These are phyloP conservation scores for Ophion slaviceki DNA, from an alignment of 2,888 invertebrate species.

Conservation along the genomic window DNA sequence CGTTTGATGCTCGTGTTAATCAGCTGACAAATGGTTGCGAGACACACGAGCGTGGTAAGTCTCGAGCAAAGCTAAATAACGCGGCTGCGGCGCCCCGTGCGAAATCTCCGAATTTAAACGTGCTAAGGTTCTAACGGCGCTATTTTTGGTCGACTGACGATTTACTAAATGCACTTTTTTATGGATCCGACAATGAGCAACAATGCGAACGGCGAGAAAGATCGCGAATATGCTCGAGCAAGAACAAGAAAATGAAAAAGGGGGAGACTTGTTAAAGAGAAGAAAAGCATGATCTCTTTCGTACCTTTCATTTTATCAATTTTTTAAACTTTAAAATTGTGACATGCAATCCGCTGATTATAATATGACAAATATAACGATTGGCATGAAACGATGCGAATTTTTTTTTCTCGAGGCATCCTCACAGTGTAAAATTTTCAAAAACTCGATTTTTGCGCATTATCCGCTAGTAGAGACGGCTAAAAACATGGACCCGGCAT, in stretches of 20 bases:
- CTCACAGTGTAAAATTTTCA: too few relatives aligned
- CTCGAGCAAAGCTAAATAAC: neutral
- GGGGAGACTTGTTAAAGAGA: neutral
- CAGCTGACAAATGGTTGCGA: conserved; percentile 41
- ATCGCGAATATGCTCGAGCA: neutral
- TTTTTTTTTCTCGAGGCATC: too few relatives aligned
- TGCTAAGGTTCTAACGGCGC: neutral
- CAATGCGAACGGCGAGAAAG: neutral
- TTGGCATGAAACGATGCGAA: too few relatives aligned
- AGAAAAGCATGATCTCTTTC: neutral
- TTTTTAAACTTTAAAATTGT: too few relatives aligned
- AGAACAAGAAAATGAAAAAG: neutral
- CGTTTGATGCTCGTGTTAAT: conserved; percentile 23
- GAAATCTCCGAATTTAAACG: too few relatives aligned
- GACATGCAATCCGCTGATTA: too few relatives aligned
- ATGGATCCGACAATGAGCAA: neutral
- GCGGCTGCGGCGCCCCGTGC: neutral
- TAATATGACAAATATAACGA: too few relatives aligned
- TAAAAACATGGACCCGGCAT: too few relatives aligned
- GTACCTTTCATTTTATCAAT: too few relatives aligned
- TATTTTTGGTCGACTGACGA: neutral
- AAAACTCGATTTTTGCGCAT: too few relatives aligned
- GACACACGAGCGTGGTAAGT: conserved; percentile 15
- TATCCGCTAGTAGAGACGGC: too few relatives aligned
- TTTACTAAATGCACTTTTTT: neutral